Evolutionary conservation across 2,797 vertebrate genomes (phyloP).

Genomic region (Podargus strigoides): DNA sequence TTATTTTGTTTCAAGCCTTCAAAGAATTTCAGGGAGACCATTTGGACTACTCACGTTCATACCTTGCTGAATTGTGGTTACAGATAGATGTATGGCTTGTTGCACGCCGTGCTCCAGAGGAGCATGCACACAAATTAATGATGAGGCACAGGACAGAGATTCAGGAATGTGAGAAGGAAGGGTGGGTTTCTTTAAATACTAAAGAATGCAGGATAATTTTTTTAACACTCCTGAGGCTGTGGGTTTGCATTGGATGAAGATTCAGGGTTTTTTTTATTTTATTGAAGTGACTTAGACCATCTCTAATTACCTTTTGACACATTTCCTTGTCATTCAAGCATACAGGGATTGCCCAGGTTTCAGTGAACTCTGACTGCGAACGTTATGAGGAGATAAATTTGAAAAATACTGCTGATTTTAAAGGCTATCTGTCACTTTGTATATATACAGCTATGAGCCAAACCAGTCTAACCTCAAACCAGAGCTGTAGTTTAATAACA

Average conservation of each 20-base stretch:
- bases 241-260: not conserved
- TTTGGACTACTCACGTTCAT: not conserved
- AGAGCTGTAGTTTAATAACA: not conserved
- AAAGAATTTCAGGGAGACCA: not conserved
- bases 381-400: not conserved
- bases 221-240: not conserved
- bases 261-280: not conserved
- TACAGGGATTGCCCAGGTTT: conserved; percentile 2
- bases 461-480: not conserved
- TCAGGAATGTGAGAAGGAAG: not conserved
- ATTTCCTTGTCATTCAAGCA: not conserved
- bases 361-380: not conserved
- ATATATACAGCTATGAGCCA: not conserved
- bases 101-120: not conserved
- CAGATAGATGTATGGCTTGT: not conserved
- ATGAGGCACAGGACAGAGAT: not conserved
- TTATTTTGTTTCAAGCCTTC: not conserved
- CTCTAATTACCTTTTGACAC: not conserved
- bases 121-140: not conserved
- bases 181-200: not conserved
- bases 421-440: conserved; percentile 49
- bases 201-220: not conserved
- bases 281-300: not conserved
- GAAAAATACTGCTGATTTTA: conserved; percentile 48
- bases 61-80: not conserved